Base-by-base conservation (phyloP, 2,888 invertebrate species). In the Temnothorax ravouxi region DNA sequence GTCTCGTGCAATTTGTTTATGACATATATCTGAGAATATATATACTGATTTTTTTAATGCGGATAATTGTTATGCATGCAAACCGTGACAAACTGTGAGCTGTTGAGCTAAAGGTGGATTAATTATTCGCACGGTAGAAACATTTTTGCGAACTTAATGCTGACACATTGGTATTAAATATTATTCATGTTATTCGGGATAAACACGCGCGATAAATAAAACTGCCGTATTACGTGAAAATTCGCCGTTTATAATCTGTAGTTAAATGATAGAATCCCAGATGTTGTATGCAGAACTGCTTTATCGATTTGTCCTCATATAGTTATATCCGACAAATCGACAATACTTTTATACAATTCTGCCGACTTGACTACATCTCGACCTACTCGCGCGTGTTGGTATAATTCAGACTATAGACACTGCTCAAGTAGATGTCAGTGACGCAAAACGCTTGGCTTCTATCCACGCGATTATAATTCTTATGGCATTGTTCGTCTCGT, bases 251-350 rank as follows among this genome's bases (percentile, higher is more conserved):
- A 62, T 15, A 41, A 41, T 66, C 21, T 25, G 29, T 18, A 18
- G n/a, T 66, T 77, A 76, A 64, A 50, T 15, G 18, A 38, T 6
- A 18, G 8, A 76, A 52, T 5, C 0, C 38, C 64, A 66, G 18
- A 50, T 52, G 18, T 52, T 76, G 38, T 18, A 25, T 11, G 6
- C 18, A 47, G n/a, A 47, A 11, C 47, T 11, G 59, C 11, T 59
- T 47, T 59, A 80, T 80, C 59, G 79, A 80, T 80, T 77, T 67
- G 44, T 6, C 41, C 77, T 44, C 76, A 11, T 71, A 47, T 71
- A 47, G 21, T 52, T 71, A 21, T 80, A 59, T 71, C 71, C 59
- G 71, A 18, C 54, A 56, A 67, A 44, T 29, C 29, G 47, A 44
- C 44, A 38, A 71, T 71, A 38, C 44, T n/a, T 69, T 44, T 59